Evolutionary conservation across 2,888 invertebrate genomes (phyloP).

Genomic region (Cantharis nigra): DNA sequence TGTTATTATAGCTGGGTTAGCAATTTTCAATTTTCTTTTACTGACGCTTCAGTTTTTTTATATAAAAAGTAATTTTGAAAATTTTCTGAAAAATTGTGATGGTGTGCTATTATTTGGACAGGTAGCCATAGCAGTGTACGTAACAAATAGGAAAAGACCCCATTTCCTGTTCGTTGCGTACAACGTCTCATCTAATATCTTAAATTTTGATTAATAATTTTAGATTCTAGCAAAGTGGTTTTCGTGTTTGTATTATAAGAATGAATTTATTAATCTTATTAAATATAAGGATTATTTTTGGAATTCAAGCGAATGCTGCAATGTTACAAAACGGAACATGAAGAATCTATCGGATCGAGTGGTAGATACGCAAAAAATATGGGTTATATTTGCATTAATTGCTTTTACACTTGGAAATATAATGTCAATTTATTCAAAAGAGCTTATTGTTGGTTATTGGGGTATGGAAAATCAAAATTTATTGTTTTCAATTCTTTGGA

Average conservation of each 20-base stretch:
- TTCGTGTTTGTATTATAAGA: no score
- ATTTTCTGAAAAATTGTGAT: neutral
- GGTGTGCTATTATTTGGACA: neutral
- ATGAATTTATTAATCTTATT: neutral
- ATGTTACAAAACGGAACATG: neutral
- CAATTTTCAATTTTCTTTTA: neutral
- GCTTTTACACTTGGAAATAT: neutral
- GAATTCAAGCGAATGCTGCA: neutral
- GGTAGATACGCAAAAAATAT: neutral
- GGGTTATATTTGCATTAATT: neutral
- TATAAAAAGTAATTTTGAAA: neutral
- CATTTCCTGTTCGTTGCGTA: no score
- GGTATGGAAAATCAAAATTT: neutral
- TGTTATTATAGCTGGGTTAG: neutral
- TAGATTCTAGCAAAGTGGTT: no score
- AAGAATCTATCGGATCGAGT: neutral
- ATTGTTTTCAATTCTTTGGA: neutral
- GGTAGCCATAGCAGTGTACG: neutral
- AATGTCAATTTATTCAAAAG: neutral
- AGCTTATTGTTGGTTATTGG: neutral
- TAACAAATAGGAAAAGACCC: neutral
- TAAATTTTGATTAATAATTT: no score
- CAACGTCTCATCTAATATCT: no score
- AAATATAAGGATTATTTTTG: neutral
- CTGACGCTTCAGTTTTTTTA: neutral